A percentile compares a stretch with the other conserved stretches of the same genome.
Conservation (phyloP, 1,140 invertebrate species). For the Mizuhopecten yessoensis region DNA sequence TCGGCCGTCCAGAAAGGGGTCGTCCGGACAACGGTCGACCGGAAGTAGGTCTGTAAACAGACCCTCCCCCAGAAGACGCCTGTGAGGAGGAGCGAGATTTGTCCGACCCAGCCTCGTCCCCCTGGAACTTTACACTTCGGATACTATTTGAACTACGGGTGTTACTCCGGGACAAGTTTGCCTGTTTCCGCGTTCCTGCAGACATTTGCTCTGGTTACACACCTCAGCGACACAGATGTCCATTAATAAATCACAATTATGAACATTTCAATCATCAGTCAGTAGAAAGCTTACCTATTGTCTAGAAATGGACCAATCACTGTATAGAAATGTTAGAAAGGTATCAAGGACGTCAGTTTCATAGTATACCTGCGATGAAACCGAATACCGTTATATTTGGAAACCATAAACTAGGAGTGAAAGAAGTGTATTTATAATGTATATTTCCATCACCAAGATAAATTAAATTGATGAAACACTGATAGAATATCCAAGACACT, state of each 20-base stretch:
- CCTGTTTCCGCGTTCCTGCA: conserved; percentile 49
- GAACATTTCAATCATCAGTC: not conserved
- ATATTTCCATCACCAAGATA: not conserved
- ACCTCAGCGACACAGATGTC: not conserved
- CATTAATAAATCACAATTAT: not conserved
- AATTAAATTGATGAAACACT: too few species aligned
- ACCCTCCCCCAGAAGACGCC: conserved; percentile 54
- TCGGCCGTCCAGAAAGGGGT: conserved; percentile 41
- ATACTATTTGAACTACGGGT: conserved; percentile 51
- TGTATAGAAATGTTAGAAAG: not conserved
- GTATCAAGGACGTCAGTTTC: not conserved
- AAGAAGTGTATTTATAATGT: not conserved
- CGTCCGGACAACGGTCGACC: conserved; percentile 54
- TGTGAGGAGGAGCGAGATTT: conserved; percentile 57
- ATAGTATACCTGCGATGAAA: not conserved
- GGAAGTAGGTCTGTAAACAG: conserved; percentile 55
- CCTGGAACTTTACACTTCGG: conserved; percentile 58
- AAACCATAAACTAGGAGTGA: not conserved
- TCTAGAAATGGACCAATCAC: not conserved
- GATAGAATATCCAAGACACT: not conserved
- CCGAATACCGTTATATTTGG: not conserved
- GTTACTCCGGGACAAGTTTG: conserved; percentile 44
- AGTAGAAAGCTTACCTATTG: too few species aligned
- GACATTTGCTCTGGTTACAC: conserved; percentile 51
- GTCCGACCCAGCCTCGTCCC: conserved; percentile 59